These are phyloP conservation scores for Drosophila eohydei DNA, from an alignment of 2,888 invertebrate species.

Conservation along the genomic window DNA sequence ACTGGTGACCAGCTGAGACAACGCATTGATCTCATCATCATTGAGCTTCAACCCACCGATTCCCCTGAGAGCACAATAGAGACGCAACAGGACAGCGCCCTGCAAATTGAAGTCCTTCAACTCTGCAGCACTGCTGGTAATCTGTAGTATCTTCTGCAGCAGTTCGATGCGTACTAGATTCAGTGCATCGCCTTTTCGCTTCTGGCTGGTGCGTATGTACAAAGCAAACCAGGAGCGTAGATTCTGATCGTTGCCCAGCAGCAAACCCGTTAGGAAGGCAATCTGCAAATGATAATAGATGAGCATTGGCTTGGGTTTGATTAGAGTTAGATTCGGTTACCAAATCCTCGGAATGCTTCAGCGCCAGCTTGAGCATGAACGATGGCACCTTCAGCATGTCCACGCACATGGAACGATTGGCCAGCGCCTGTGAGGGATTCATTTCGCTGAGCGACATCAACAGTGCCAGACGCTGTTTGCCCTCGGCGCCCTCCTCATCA, in stretches of 20 bases:
- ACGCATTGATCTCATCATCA: constrained; percentile 94
- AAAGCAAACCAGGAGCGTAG: constrained; percentile 96
- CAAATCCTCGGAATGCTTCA: constrained; percentile 88
- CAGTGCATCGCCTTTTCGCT: constrained; percentile 89
- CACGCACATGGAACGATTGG: constrained; percentile 94
- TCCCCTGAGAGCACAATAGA: constrained; percentile 96
- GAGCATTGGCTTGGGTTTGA: not conserved
- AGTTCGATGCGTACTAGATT: constrained; percentile 90
- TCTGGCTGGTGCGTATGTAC: constrained; percentile 90
- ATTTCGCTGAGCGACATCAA: constrained; percentile 93
- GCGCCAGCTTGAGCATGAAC: constrained; percentile 92
- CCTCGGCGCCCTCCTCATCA: constrained; percentile 94
- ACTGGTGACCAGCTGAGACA: constrained; percentile 94
- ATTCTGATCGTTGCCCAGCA: constrained; percentile 95
- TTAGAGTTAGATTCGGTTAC: constrained; percentile 80
- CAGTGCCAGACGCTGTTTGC: constrained; percentile 90
- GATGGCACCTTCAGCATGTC: constrained; percentile 96
- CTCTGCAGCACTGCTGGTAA: constrained; percentile 88
- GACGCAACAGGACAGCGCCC: constrained; percentile 94
- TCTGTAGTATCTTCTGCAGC: constrained; percentile 88
- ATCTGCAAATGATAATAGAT: constrained; percentile 85
- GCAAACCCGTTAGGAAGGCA: constrained; percentile 94
- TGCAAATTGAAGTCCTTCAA: constrained; percentile 90
- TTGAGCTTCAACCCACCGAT: constrained; percentile 97
- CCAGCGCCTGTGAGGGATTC: constrained; percentile 94